Evolutionary conservation across 2,113 vertebrate species (phyloP), one percentile per base, ranked within the genome.

Genomic region (Archocentrus centrarchus): DNA sequence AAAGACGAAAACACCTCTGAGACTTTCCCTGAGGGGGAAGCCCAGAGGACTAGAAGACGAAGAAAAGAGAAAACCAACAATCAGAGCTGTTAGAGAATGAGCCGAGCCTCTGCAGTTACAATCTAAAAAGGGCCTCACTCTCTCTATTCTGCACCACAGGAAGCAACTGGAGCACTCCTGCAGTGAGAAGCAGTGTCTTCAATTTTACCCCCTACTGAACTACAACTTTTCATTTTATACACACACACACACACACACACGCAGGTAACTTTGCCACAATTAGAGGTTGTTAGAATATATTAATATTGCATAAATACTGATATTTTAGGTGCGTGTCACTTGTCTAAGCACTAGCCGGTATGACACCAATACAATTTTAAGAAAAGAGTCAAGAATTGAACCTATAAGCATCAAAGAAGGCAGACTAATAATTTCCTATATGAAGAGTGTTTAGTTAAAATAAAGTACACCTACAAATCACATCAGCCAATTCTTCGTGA

Each of bases 161-260:
- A 76, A 53, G 24, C 82, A 81, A 84, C 17, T 50, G 24, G 39
- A 66, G 35, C 50, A 10, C 59, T 66, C 79, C 79, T 35, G 60
- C 66, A 53, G 82, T 5, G 60, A 76, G 57, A 27, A 30, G 79
- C 27, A 55, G 44, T 35, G 13, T 24, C 17, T 59, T 77, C 79
- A 37, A 4, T 75, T 66, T 59, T 59, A 75, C 35, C 27, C 32
- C 41, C 32, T n/a, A 14, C 37, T 59, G 58, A 57, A 59, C 64
- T 50, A 35, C 8, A 75, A 20, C 50, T 11, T 68, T 24, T 11
- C 6, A 35, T 35, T 35, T 35, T 22, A 22, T 2, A 22, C 22
- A 22, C 22, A 22, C 22, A 22, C 22, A 22, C 22, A 22, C 22
- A 22, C 22, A 22, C 15, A 47, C 59, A 30, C 27, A 20, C 50